Evolutionary conservation across 2,888 invertebrate genomes (phyloP).

Genomic region (Argyra leucocephala): DNA sequence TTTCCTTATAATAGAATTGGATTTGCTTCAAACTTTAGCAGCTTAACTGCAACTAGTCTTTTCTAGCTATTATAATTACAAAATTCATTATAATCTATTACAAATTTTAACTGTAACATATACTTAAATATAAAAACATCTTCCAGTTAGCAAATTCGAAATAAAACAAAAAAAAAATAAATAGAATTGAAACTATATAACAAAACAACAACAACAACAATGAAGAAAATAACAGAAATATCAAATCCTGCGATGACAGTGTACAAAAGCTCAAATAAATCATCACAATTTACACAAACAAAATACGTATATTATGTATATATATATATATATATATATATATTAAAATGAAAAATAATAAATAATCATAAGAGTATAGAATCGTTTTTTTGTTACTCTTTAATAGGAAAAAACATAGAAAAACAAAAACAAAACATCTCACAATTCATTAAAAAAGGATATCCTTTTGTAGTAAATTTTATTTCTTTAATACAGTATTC

Average conservation of each 20-base stretch:
- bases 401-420: not conserved
- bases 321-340: too few species aligned
- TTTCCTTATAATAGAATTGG: too few species aligned
- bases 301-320: too few species aligned
- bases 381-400: not conserved
- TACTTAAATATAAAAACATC: too few species aligned
- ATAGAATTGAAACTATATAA: not conserved
- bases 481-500: not conserved
- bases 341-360: not conserved
- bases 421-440: not conserved
- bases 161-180: not conserved
- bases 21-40: too few species aligned
- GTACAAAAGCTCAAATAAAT: conserved; percentile 1
- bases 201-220: not conserved
- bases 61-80: too few species aligned
- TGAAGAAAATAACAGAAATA: not conserved
- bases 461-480: conserved; percentile 6
- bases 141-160: not conserved
- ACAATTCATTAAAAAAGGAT: conserved; percentile 6
- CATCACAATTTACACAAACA: too few species aligned
- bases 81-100: too few species aligned
- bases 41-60: too few species aligned
- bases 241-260: not conserved
- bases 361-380: too few species aligned
- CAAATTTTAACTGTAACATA: too few species aligned